These are phyloP conservation scores for Adineta ricciae DNA, from an alignment of 2,888 invertebrate genomes.

Conservation along the genomic window DNA sequence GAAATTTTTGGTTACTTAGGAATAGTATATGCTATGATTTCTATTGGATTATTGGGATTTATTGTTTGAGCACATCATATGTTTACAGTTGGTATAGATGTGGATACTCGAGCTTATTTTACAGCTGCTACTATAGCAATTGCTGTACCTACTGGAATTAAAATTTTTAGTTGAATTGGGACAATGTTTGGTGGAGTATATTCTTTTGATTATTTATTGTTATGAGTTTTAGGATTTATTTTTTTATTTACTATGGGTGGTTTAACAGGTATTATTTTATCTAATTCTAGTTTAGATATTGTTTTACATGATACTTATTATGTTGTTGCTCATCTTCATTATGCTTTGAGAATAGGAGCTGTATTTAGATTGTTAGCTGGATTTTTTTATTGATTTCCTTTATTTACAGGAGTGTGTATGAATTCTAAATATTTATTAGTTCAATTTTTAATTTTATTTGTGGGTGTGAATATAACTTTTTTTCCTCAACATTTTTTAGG, in stretches of 20 bases:
- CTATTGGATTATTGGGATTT: slow-evolving; percentile 71
- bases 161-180: slow-evolving; percentile 68
- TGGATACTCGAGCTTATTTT: slow-evolving; percentile 72
- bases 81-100: slow-evolving; percentile 72
- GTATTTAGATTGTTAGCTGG: slow-evolving; percentile 35
- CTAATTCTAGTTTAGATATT: slow-evolving; percentile 67
- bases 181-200: slow-evolving; percentile 57
- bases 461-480: slow-evolving; percentile 65
- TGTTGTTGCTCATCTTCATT: slow-evolving; percentile 15
- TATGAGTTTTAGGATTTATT: slow-evolving; percentile 34
- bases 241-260: slow-evolving; percentile 35
- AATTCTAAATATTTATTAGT: background rate
- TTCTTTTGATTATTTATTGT: slow-evolving; percentile 32
- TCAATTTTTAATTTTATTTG: slow-evolving; percentile 55
- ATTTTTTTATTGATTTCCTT: slow-evolving; percentile 36
- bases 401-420: background rate
- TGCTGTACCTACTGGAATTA: slow-evolving; percentile 73
- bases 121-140: slow-evolving; percentile 75
- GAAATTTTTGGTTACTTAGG: slow-evolving; percentile 64
- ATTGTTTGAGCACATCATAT: slow-evolving; percentile 75
- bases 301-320: slow-evolving; percentile 62
- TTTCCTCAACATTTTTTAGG: slow-evolving; percentile 66
- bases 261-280: slow-evolving; percentile 57
- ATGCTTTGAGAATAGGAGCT: slow-evolving; percentile 7
- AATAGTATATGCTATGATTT: slow-evolving; percentile 72